phyloP scores from a whole-genome alignment of 2,113 vertebrate species.

The Gnathonemus echidnorhynchus region DNA sequence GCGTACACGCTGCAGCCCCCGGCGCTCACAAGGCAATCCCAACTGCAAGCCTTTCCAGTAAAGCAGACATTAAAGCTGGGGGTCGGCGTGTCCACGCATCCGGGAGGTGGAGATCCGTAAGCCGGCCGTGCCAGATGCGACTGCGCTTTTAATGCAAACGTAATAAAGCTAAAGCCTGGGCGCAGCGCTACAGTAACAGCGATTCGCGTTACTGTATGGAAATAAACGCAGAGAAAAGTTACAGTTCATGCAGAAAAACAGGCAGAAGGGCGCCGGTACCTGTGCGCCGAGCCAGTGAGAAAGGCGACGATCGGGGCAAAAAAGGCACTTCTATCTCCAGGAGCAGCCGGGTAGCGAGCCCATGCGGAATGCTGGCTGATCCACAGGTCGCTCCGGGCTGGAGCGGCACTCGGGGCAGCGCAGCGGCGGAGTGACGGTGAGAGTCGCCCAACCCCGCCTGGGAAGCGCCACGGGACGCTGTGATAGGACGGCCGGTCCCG shows the following conservation, averaged over 20 bases:
- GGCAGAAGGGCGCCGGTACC: neutral
- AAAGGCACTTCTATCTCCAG: neutral
- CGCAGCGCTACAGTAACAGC: neutral
- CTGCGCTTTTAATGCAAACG: neutral
- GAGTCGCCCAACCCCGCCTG: conserved; percentile 29
- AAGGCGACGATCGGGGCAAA: neutral
- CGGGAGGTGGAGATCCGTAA: neutral
- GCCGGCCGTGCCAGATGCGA: neutral
- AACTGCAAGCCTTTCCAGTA: neutral
- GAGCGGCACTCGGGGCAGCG: neutral
- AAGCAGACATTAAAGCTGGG: neutral
- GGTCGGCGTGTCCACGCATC: neutral
- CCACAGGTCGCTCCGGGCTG: neutral
- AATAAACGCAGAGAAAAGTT: neutral
- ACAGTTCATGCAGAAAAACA: neutral
- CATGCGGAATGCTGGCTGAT: neutral
- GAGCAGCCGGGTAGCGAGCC: neutral
- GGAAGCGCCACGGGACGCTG: conserved; percentile 39
- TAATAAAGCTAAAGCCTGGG: neutral
- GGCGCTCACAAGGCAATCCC: neutral
- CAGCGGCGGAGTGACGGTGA: conserved; percentile 43
- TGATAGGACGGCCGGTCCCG: conserved; percentile 42
- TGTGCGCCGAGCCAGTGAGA: neutral
- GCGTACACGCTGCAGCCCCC: neutral
- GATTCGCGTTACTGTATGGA: neutral